A percentile compares a stretch with the other conserved stretches of the same genome.
Evolutionary conservation across 2,888 invertebrate genomes (phyloP).

Genomic region (Halocaridina rubra): DNA sequence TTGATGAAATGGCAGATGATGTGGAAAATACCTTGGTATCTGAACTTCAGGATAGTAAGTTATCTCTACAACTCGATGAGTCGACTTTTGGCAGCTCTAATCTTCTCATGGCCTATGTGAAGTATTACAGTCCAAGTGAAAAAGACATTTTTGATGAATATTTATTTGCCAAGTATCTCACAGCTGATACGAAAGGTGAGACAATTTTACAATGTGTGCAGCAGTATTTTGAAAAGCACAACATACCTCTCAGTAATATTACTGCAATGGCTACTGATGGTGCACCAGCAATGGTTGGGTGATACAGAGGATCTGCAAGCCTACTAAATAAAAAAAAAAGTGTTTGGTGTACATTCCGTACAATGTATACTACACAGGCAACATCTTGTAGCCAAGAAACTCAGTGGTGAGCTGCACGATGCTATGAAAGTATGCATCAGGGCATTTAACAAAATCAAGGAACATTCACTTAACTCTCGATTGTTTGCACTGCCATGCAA

Average conservation of each 20-base stretch:
- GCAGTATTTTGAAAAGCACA: constrained; percentile 36
- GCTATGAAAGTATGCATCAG: neutral
- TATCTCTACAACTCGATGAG: constrained; percentile 31
- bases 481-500: neutral
- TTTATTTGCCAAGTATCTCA: constrained; percentile 32
- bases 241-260: constrained; percentile 41
- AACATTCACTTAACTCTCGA: neutral
- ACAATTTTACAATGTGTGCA: constrained; percentile 38
- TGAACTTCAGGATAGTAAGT: constrained; percentile 22
- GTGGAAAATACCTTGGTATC: constrained; percentile 18
- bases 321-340: constrained; percentile 10
- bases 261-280: constrained; percentile 2
- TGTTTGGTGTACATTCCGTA: neutral
- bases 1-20: constrained; percentile 31
- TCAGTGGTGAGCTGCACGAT: constrained; percentile 3
- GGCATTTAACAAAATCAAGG: neutral
- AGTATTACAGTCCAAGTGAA: constrained; percentile 21
- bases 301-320: constrained; percentile 15
- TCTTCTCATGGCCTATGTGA: constrained; percentile 37
- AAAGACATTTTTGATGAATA: constrained; percentile 33
- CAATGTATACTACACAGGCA: neutral
- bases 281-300: constrained; percentile 2
- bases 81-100: constrained; percentile 2
- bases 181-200: constrained; percentile 38
- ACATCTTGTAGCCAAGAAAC: constrained; percentile 6